phyloP scores from a whole-genome alignment of 1,140 invertebrate species.

The Drosophila tsacasi region DNA sequence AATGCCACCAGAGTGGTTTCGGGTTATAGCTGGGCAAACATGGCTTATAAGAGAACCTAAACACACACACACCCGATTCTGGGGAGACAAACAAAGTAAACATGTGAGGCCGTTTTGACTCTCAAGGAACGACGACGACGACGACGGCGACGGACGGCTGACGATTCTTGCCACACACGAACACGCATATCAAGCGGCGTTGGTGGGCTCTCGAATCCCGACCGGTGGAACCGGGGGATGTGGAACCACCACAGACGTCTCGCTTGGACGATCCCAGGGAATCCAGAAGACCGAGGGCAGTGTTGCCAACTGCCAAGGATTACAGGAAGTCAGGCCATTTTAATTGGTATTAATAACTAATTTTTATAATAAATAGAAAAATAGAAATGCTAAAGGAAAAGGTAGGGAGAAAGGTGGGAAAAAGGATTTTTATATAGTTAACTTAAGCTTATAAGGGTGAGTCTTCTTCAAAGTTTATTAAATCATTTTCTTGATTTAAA shows the following conservation, averaged over 20 bases:
- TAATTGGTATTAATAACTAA: constrained; percentile 22
- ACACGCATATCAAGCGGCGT: constrained; percentile 73
- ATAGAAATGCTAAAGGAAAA: not conserved
- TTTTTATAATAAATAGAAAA: constrained; percentile 3
- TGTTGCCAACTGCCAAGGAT: constrained; percentile 5
- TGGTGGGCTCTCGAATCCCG: constrained; percentile 63
- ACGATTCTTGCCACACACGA: constrained; percentile 70
- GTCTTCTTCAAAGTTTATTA: not conserved
- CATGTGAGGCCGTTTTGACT: constrained; percentile 61
- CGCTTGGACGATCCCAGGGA: constrained; percentile 29
- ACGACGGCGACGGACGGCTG: constrained; percentile 26
- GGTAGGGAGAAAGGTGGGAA: not conserved
- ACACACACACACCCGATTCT: constrained; percentile 37
- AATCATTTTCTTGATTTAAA: not conserved
- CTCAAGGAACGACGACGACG: constrained; percentile 39
- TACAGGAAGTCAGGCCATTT: constrained; percentile 30
- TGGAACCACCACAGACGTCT: constrained; percentile 45
- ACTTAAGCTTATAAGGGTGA: not conserved
- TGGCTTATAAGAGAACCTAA: constrained; percentile 69
- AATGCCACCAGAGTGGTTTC: constrained; percentile 78
- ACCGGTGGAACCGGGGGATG: constrained; percentile 26
- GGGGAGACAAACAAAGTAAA: constrained; percentile 44
- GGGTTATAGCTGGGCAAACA: constrained; percentile 56
- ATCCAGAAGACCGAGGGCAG: constrained; percentile 19
- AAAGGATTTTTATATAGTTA: not conserved